Evolutionary conservation across 2,888 invertebrate genomes (phyloP).

Genomic region (Oligia fasciuncula): DNA sequence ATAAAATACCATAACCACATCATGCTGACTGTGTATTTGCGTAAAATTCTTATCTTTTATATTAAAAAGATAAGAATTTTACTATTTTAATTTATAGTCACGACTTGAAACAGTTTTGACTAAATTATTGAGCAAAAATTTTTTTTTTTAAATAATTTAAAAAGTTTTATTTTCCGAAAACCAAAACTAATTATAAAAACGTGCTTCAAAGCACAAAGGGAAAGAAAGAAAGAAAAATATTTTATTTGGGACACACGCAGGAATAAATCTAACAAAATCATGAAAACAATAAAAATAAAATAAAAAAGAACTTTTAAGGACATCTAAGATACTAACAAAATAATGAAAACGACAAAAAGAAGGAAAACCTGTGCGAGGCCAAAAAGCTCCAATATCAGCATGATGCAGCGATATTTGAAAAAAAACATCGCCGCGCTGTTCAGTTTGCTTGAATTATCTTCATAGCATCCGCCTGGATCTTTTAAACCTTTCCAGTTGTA

Average conservation of each 20-base stretch:
- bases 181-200: background rate
- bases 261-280: background rate
- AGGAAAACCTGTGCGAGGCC: background rate
- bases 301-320: background rate
- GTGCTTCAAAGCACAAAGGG: background rate
- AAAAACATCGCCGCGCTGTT: background rate
- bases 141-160: background rate
- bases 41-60: background rate
- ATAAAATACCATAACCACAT: constrained; percentile 8
- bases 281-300: no score
- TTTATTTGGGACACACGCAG: no score
- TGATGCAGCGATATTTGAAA: no score
- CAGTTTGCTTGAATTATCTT: background rate
- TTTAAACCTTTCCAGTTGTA: background rate
- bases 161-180: no score
- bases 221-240: background rate
- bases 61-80: background rate
- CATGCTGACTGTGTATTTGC: background rate
- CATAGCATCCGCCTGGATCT: background rate
- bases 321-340: background rate
- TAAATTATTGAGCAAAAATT: background rate
- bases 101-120: background rate
- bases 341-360: background rate
- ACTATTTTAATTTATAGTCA: background rate
- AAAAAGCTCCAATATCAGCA: no score